Base-by-base conservation (phyloP, 2,113 vertebrate species). In the Myodes glareolus region DNA sequence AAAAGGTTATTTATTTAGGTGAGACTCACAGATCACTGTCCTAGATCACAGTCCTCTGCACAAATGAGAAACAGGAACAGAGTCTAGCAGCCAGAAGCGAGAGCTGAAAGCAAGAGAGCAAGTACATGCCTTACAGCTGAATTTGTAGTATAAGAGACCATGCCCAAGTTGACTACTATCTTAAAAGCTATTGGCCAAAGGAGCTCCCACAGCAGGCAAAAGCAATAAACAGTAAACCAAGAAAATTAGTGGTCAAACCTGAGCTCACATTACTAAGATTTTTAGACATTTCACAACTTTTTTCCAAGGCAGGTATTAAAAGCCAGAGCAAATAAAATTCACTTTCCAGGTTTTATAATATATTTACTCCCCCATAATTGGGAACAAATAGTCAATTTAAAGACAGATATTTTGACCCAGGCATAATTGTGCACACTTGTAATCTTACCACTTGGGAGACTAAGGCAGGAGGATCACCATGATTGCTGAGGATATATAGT, bases 281-380 rank as follows among this genome's bases (percentile, higher is more conserved):
- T 92, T 80, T 73, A 70, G 42, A 91, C n/a, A 91, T 45, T 88
- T 88, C n/a, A 55, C 58, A 90, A 88, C 39, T 88, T 84, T 39
- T 92, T 95, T 94, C 61, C 61, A 85, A 94, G 19, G 68, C 5
- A 78, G 36, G 25, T 78, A 67, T 88, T 95, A 82, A 67, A 97
- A 95, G 39, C 39, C 55, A 93, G 21, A 42, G 21, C 65, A 94
- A 96, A 91, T 88, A 92, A 95, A 90, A 94, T 87, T 87, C 33
- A 96, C 19, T 88, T 96, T 90, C 33, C 42, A 84, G 76, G 39
- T 45, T 92, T 94, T 90, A 67, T 61, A 42, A 23, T 92, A 94
- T 72, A 80, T 80, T 93, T 85, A n/a, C 47, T 91, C 25, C 27
- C 82, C 91, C 80, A 90, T 72, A 73, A 50, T 81, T 36, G 84